Evolutionary conservation across 2,888 invertebrate species (phyloP), one percentile per base, ranked within the genome.

Genomic region (Alviniconcha strummeri): DNA sequence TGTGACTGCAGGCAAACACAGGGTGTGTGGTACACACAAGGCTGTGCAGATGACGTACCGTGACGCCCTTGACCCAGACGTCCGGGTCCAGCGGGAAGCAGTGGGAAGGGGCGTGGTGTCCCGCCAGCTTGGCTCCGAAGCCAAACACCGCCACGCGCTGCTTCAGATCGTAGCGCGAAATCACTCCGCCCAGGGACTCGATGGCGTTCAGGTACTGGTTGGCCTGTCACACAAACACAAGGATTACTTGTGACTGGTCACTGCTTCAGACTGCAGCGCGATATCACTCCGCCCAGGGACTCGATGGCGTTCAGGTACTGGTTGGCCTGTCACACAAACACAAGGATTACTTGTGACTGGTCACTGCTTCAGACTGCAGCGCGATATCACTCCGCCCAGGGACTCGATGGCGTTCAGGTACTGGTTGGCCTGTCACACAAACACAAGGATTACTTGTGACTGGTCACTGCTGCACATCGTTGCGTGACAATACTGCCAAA

Each of bases 121-220:
- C 80, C 54, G 83, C 79, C 81, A 84, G 82, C 81, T 88, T 90
- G 78, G 90, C 90, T 74, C 90, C 90, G 86, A 90, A 90, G 0
- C 90, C 90, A 64, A 87, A 87, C 72, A 88, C 85, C 1, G 88
- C 85, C 9, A 90, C 79, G 54, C 86, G 85, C 84, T 88, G 87
- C 17, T 89, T 88, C 15, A 83, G 72, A 84, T 88, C 89, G 77
- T 89, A 90, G 60, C 89, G 86, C 0, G 88, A 82, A 54, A 90
- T 87, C 78, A 89, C 84, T 13, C 88, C 85, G 11, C 89, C 89
- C 15, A 90, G 71, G 52, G 88, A 86, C 57, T 90, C 88, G 71
- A 90, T 83, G 5, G 88, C 89, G 79, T 89, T 87, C 57, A 88
- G 82, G 80, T 90, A 90, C 78, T 89, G 89, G 86, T 90, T 90